Base-by-base conservation (phyloP, 2,113 vertebrate genomes). In the Donacobius atricapilla region DNA sequence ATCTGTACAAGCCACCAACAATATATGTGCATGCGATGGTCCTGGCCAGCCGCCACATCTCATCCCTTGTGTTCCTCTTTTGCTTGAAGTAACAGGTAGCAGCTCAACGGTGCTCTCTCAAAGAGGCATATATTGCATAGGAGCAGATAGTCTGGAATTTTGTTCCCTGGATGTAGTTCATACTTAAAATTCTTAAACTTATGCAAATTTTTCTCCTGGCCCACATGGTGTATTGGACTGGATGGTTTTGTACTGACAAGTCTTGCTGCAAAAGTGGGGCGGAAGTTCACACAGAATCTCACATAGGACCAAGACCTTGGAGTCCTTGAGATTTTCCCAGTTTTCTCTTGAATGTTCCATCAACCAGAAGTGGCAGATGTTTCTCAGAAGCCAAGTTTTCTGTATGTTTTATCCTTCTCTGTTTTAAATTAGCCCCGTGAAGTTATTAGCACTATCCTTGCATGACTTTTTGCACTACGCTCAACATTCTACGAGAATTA, bases 151-250 rank as follows among this genome's bases (percentile, higher is more conserved):
- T 79, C 39, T 76, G 35, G 24, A 47, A 72, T 48, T 58, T 80
- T 54, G 27, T 72, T 54, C 33, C 14, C 18, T 79, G 35, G 16
- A 2, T 83, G 8, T 13, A 76, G 19, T 14, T n/a, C 31, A 37
- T 23, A 28, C 25, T 70, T 75, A 42, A 40, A 66, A 12, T 19
- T 53, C 17, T 57, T 73, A 45, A 66, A 39, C 22, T 56, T 23
- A 11, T 33, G 47, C 31, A 35, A 14, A 14, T 57, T 70, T 73
- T 73, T 20, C 45, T 69, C 40, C 70, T 47, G 54, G 28, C 27
- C 23, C 21, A 19, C 2, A 3, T 9, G 23, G 31, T 13, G 6
- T 48, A 35, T 40, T 8, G 1, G 8, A 25, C 5, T 3, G 13
- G 31, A 16, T 50, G 54, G 37, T 42, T 87, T 68, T 23, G 8